Base-by-base conservation (phyloP, 2,797 vertebrate species). In the Lates japonicus region DNA sequence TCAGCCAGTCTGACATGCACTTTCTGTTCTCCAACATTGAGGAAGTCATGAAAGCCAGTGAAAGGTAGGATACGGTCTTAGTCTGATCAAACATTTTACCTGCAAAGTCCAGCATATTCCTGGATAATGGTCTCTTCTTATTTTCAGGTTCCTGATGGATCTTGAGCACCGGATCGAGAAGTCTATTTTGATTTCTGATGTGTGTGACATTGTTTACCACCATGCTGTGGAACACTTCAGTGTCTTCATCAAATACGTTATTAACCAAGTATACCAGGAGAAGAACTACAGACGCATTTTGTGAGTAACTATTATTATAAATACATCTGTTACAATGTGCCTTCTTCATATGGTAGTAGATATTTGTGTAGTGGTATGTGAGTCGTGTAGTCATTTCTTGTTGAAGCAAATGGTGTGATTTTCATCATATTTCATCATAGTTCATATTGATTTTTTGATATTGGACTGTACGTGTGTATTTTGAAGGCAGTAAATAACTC, bases 221-320 rank as follows among this genome's bases (percentile, higher is more conserved):
- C 97, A 99, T 0, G 96, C 98, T 0, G 88, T 94, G 22, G 90
- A 95, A 20, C 94, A 97, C 92, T 99, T 99, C 92, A 94, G 91
- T 0, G 98, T 98, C 64, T 99, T 99, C 81, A 97, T 97, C 91
- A 97, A 94, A 83, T 99, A 99, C 0, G 98, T 99, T 82, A 98
- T 97, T 86, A 99, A 99, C 92, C 98, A 99, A 95, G 97, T 94
- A 33, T 99, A 99, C 92, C 98, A 99, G 91, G 98, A 99, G 90
- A 96, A 97, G 89, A 95, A 97, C 83, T 98, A 98, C 92, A 95
- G 98, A 68, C 97, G 97, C 83, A 95, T 99, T 90, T 94, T 98
- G 98, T 99, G 91, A 97, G 98, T 96, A 86, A 70, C 29, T 37
- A 20, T 61, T 55, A 59, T 42, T 0, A n/a, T 8, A 33, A 42